Percentiles rank a stretch among this genome's conserved stretches.
phyloP scores from a whole-genome alignment of 2,888 invertebrate species.

The Uropetala carovei region DNA sequence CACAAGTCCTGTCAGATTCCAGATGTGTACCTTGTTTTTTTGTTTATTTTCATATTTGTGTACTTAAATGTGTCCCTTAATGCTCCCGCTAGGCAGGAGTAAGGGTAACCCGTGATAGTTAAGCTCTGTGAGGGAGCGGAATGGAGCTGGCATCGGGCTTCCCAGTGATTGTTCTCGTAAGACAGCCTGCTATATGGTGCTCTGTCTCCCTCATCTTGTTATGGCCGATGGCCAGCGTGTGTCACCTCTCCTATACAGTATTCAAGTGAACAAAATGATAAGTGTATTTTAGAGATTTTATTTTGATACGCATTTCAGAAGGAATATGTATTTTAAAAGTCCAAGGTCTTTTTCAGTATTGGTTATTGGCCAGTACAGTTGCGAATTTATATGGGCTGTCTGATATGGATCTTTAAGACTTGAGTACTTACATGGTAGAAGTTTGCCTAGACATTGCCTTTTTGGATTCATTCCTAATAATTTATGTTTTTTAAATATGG shows the following conservation, averaged over 20 bases:
- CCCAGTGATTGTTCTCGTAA: slow-evolving; percentile 57
- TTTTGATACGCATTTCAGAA: slow-evolving; percentile 60
- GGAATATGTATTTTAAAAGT: slow-evolving; percentile 61
- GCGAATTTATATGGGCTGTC: slow-evolving; percentile 8
- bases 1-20: background rate
- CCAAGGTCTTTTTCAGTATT: slow-evolving; percentile 27
- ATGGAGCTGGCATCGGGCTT: slow-evolving; percentile 46
- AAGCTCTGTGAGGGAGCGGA: slow-evolving; percentile 48
- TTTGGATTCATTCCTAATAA: slow-evolving; percentile 62
- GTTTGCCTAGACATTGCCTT: slow-evolving; percentile 63
- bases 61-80: slow-evolving; percentile 36
- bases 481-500: slow-evolving; percentile 61
- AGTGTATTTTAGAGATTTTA: slow-evolving; percentile 63
- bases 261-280: slow-evolving; percentile 55
- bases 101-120: slow-evolving; percentile 50
- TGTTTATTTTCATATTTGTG: slow-evolving; percentile 34
- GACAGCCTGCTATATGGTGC: slow-evolving; percentile 49
- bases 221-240: slow-evolving; percentile 41
- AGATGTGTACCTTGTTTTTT: slow-evolving; percentile 7
- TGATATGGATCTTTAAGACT: slow-evolving; percentile 56
- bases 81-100: slow-evolving; percentile 39
- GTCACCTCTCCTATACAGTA: slow-evolving; percentile 55
- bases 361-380: slow-evolving; percentile 22
- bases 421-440: slow-evolving; percentile 42
- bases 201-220: slow-evolving; percentile 57